phyloP scores from a whole-genome alignment of 2,113 vertebrate species.

The Eonycteris spelaea region DNA sequence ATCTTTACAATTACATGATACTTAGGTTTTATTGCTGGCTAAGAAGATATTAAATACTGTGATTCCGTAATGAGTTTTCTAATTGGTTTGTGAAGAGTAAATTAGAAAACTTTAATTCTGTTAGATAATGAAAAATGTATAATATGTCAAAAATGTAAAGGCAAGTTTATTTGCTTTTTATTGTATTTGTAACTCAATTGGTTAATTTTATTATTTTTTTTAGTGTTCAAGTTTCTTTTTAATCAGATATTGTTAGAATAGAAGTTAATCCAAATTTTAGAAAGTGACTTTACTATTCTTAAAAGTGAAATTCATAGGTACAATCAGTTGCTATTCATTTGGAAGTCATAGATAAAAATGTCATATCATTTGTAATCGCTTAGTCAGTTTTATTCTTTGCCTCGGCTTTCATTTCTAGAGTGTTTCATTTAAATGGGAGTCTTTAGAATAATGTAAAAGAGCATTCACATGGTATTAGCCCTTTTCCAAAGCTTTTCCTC shows the following conservation, averaged over 20 bases:
- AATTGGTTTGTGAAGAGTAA: neutral
- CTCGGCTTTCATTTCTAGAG: constrained; percentile 62
- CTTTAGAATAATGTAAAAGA: constrained; percentile 66
- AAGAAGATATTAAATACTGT: neutral
- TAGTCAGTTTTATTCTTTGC: constrained; percentile 73
- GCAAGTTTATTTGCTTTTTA: neutral
- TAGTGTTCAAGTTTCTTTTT: constrained; percentile 24
- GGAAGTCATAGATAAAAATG: constrained; percentile 63
- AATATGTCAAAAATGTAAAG: neutral
- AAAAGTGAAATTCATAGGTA: constrained; percentile 36
- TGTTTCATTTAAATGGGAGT: constrained; percentile 65
- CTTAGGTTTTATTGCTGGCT: neutral
- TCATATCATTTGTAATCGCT: constrained; percentile 62
- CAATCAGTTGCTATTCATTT: constrained; percentile 74
- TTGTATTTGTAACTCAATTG: neutral
- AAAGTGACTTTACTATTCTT: constrained; percentile 53
- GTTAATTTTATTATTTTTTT: neutral
- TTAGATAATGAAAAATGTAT: neutral
- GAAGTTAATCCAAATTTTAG: constrained; percentile 32
- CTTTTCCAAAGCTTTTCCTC: constrained; percentile 66
- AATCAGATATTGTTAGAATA: neutral
- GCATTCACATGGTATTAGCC: constrained; percentile 53
- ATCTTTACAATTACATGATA: neutral
- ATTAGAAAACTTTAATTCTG: constrained; percentile 8
- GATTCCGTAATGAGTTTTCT: neutral